phyloP scores from a whole-genome alignment of 2,888 invertebrate genomes.

The Eucera pruinosa region DNA sequence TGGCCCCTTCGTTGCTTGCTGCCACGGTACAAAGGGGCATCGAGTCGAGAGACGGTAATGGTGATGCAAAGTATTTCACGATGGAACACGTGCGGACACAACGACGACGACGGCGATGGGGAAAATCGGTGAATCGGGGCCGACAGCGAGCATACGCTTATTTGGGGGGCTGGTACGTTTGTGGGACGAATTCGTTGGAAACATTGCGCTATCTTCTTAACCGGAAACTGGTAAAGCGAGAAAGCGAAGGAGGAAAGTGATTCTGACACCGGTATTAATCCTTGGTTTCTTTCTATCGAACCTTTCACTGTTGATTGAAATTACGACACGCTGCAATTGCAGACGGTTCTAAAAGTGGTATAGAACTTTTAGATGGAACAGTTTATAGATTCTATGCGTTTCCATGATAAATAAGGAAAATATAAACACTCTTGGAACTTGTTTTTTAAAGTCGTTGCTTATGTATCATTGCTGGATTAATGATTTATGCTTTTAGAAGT shows the following conservation, averaged over 20 bases:
- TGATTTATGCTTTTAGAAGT: no score
- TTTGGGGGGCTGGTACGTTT: slow-evolving; percentile 13
- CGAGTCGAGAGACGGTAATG: slow-evolving; percentile 70
- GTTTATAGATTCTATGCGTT: no score
- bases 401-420: no score
- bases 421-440: no score
- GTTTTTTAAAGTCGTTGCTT: no score
- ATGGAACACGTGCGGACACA: slow-evolving; percentile 80
- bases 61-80: slow-evolving; percentile 79
- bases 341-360: no score
- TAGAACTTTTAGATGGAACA: no score
- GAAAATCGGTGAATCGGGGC: slow-evolving; percentile 68
- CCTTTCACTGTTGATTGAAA: no score
- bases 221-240: no score
- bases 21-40: slow-evolving; percentile 65
- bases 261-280: background rate
- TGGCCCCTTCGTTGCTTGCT: slow-evolving; percentile 74
- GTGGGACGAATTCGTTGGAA: slow-evolving; percentile 29
- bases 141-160: slow-evolving; percentile 79
- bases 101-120: slow-evolving; percentile 7
- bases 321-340: no score
- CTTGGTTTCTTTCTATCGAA: background rate
- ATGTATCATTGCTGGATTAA: no score
- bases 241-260: background rate
- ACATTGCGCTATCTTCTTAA: background rate